Base-by-base conservation (phyloP, 2,797 vertebrate genomes). In the Melanogrammus aeglefinus region DNA sequence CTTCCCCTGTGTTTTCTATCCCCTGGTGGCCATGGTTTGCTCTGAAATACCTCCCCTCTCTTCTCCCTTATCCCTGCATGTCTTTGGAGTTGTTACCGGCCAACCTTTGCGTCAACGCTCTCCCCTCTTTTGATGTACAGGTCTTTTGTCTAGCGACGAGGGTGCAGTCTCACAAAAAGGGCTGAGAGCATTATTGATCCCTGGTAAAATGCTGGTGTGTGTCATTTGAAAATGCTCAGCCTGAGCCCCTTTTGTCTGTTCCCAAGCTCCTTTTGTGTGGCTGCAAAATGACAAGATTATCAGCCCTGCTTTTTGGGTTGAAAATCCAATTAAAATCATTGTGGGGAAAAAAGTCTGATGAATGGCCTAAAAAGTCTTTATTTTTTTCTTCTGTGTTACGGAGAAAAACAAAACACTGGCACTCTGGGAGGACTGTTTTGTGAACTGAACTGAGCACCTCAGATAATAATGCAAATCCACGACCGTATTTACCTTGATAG, bases 111-210 rank as follows among this genome's bases (percentile, higher is more conserved):
- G 63, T 41, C 27, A 24, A 77, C 31, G 72, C 29, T 72, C 35
- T 24, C 41, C 10, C 35, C 33, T 35, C 29, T 76, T 38, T 24
- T 27, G 21, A 38, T 63, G 73, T 44, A 9, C 9, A 69, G 27
- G 18, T 31, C 27, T 41, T 74, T 74, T 41, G 24, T 74, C 29
- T 74, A 51, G 38, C 13, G n/a, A 21, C 12, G 33, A 31, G 31
- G 63, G n/a, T 51, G 33, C 7, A 41, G 16, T 7, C 35, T 35
- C 4, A 63, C 31, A 74, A 74, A 74, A 69, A 74, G 44, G 21
- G n/a, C 36, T 33, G 24, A 74, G 73, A 73, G 76, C 44, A 31
- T 77, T 78, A 78, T 69, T 74, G 72, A 74, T 77, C 29, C 35
- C 41, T 35, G 69, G 72, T 73, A 31, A 27, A 66, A 72, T 33